Percentiles rank a stretch among this genome's conserved stretches.
phyloP scores from a whole-genome alignment of 2,797 vertebrate species.

The Hoplostethus mediterraneus region DNA sequence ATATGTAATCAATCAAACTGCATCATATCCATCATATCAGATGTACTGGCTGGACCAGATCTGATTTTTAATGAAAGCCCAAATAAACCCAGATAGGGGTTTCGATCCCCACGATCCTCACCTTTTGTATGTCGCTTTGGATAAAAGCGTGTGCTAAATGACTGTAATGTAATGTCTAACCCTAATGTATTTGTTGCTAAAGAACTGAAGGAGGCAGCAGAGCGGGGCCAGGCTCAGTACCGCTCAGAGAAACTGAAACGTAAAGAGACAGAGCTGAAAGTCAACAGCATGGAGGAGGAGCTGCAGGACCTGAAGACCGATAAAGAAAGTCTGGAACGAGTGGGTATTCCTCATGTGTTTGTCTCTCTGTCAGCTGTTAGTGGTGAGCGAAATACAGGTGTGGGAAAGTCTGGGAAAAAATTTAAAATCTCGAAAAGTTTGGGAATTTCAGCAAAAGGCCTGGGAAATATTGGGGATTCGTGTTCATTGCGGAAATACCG shows the following conservation, averaged over 20 bases:
- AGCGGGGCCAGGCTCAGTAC: conserved; percentile 83
- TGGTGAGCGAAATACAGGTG: too few relatives aligned
- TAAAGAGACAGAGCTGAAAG: conserved; percentile 87
- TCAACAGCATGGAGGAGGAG: conserved; percentile 90
- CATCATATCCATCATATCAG: too few relatives aligned
- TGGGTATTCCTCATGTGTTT: conserved; percentile 49
- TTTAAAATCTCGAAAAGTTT: background rate
- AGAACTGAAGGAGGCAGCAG: conserved; percentile 90
- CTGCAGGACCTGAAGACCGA: conserved; percentile 88
- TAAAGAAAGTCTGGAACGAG: conserved; percentile 90
- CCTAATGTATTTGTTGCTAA: conserved; percentile 24
- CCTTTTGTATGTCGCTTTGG: too few relatives aligned
- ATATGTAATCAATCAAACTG: too few relatives aligned
- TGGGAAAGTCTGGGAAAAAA: background rate
- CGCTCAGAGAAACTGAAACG: conserved; percentile 91
- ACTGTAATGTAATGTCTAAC: too few relatives aligned
- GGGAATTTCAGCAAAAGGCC: background rate
- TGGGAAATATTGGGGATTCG: background rate
- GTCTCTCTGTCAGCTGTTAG: background rate
- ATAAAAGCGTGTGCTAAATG: too few relatives aligned
- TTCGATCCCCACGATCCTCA: too few relatives aligned
- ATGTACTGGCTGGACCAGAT: too few relatives aligned
- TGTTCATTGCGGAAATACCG: background rate
- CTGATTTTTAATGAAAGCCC: too few relatives aligned
- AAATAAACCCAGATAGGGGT: too few relatives aligned